These are phyloP conservation scores for Linepithema humile DNA, from an alignment of 1,140 invertebrate genomes.

Conservation along the genomic window DNA sequence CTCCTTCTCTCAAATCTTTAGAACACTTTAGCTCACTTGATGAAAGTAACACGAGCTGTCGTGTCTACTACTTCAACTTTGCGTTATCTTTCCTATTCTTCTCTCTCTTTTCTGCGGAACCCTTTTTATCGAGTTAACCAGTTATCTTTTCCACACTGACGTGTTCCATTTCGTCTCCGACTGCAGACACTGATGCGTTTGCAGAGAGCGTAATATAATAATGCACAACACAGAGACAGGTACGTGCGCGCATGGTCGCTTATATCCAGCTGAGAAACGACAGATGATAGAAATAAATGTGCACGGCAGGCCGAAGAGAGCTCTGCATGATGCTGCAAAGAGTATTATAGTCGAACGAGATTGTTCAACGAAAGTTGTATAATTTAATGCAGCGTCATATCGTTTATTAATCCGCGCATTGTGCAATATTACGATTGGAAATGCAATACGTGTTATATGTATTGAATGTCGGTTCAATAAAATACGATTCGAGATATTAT, in stretches of 20 bases:
- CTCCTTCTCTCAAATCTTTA: neutral
- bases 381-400: conserved; percentile 12
- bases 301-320: neutral
- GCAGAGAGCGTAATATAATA: conserved; percentile 31
- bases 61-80: neutral
- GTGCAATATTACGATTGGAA: neutral
- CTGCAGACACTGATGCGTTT: conserved; percentile 18
- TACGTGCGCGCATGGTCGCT: neutral
- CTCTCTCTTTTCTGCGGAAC: neutral
- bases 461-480: neutral
- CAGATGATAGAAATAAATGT: conserved; percentile 46
- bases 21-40: neutral
- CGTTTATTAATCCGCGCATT: conserved; percentile 13
- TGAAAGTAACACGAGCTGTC: neutral
- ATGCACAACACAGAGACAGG: conserved; percentile 17
- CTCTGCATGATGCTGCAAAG: neutral
- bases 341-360: conserved; percentile 4
- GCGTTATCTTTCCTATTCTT: conserved; percentile 11
- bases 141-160: conserved; percentile 4
- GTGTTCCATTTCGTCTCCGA: conserved; percentile 18
- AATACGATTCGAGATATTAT: neutral
- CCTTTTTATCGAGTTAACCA: conserved; percentile 38
- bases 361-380: conserved; percentile 18
- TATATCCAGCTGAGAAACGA: conserved; percentile 24
- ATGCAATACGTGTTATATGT: neutral